phyloP scores from a whole-genome alignment of 2,113 vertebrate species.

The Bos javanicus region DNA sequence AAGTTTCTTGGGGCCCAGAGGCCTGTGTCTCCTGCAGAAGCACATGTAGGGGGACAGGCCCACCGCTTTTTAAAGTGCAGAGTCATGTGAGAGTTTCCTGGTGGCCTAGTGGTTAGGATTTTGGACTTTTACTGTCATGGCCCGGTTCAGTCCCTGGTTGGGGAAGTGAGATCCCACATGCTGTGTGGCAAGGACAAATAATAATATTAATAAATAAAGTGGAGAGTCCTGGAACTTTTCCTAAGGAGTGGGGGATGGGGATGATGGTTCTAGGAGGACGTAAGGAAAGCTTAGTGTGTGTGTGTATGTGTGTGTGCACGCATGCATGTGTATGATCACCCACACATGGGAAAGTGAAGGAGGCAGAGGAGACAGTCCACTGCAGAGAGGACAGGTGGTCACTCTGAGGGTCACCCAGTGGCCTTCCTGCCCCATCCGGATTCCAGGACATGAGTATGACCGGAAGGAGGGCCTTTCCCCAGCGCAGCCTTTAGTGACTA shows the following conservation, averaged over 20 bases:
- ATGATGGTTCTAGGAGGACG: neutral
- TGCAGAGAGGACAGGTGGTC: conserved; percentile 56
- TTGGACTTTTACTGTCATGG: neutral
- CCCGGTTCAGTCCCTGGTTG: neutral
- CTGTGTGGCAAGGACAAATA: neutral
- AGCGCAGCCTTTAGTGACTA: conserved; percentile 37
- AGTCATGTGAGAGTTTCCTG: neutral
- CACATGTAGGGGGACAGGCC: neutral
- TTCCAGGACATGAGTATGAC: conserved; percentile 63
- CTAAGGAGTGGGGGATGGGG: neutral
- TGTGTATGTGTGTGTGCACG: neutral
- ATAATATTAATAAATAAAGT: neutral
- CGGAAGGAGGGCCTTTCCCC: conserved; percentile 15
- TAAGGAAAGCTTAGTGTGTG: neutral
- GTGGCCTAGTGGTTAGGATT: neutral
- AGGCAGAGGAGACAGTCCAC: conserved; percentile 24
- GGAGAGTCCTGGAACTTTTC: neutral
- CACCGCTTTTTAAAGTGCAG: neutral
- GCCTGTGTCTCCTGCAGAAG: neutral
- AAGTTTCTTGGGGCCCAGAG: neutral
- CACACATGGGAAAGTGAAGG: neutral
- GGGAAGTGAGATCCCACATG: neutral
- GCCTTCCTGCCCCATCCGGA: conserved; percentile 36
- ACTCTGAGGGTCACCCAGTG: neutral
- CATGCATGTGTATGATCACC: neutral